phyloP scores from a whole-genome alignment of 2,113 vertebrate species.

The Myiopsitta monachus region DNA sequence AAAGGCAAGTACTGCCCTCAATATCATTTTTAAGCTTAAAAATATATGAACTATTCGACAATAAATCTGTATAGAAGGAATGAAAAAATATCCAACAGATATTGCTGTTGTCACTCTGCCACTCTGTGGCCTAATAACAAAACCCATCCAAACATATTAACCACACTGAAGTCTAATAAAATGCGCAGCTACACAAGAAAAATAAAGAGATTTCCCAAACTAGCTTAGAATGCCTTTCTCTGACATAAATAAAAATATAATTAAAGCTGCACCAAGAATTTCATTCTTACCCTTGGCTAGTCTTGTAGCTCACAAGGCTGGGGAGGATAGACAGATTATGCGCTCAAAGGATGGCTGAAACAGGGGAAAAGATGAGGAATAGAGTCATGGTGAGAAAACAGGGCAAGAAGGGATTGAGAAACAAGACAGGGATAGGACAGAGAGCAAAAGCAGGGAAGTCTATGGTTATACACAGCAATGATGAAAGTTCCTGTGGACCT shows the following conservation, averaged over 20 bases:
- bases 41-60: neutral
- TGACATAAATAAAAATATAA: neutral
- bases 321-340: neutral
- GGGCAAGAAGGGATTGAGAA: neutral
- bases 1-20: neutral
- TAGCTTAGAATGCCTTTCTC: neutral
- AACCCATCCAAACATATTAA: neutral
- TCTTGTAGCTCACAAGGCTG: neutral
- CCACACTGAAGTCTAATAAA: neutral
- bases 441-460: neutral
- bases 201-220: neutral
- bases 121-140: neutral
- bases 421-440: neutral
- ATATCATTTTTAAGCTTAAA: neutral
- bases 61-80: neutral
- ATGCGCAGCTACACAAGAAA: neutral
- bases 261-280: neutral
- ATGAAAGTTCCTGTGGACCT: neutral
- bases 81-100: neutral
- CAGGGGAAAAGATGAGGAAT: neutral
- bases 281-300: neutral
- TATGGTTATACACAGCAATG: neutral
- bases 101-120: neutral
- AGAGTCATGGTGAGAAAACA: neutral
- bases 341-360: neutral